Base-by-base conservation (phyloP, 2,888 invertebrate species). In the Synergus gifuensis region DNA sequence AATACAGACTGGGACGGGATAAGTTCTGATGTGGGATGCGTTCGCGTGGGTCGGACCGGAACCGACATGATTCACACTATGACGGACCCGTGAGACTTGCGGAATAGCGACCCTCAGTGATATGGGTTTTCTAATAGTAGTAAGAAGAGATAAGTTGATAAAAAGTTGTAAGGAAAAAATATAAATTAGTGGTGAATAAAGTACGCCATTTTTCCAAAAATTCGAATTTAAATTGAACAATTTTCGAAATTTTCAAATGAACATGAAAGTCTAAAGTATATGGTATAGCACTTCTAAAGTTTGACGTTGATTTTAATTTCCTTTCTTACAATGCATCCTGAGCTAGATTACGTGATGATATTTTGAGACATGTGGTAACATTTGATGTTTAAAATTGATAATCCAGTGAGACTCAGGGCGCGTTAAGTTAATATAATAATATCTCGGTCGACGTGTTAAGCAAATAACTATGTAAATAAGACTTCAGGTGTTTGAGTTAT, bases 21-120 rank as follows among this genome's bases (percentile, higher is more conserved):
- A 76, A 80, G 76, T 79, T 46, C 76, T 79, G 78, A 78, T 79
- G 82, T 79, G 78, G 79, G 77, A 84, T 83, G 85, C 83, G 76
- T 79, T 82, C 86, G 91, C 91, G 92, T 92, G 91, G 91, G 91
- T 86, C 89, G 91, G 91, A 91, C 91, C 91, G 91, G 91, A 91
- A 92, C 90, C 87, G 87, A 89, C 86, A 91, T 91, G 91, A 92
- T 91, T 91, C 91, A 91, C 89, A 88, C 87, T 84, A 86, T 82
- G 85, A 81, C 85, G 84, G 83, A 86, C 86, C 84, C 87, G 88
- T 88, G 88, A 86, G 86, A 87, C 85, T 82, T 85, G 83, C 85
- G 86, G 86, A 87, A 88, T 87, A 87, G 84, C 83, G 81, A 82
- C 83, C 78, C 80, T 82, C 76, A 76, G 63, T 76, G 44, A 42